Conservation (phyloP, 2,888 invertebrate genomes). For the Leptopterna dolabrata region DNA sequence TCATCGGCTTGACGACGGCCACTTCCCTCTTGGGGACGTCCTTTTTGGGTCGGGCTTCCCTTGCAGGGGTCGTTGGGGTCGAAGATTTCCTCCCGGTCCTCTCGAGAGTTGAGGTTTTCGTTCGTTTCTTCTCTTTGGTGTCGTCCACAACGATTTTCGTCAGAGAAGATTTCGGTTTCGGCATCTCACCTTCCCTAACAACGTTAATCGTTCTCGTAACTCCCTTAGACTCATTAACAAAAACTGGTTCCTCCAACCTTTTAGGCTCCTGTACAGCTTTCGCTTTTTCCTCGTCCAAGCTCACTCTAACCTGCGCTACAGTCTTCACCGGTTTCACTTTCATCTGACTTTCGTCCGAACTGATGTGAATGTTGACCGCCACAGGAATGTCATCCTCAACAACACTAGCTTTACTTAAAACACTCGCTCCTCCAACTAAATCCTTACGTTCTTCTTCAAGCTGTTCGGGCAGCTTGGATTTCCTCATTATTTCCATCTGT, state of each 20-base stretch:
- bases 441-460: not conserved
- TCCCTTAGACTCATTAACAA: not conserved
- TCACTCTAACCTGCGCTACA: conserved; percentile 51
- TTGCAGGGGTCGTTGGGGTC: not conserved
- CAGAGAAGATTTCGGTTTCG: conserved; percentile 31
- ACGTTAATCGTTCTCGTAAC: conserved; percentile 30
- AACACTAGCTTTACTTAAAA: not conserved
- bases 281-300: conserved; percentile 39
- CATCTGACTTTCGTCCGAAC: not conserved
- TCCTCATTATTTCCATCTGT: conserved; percentile 37
- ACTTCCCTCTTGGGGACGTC: conserved; percentile 14
- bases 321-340: conserved; percentile 40
- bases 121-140: conserved; percentile 2
- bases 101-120: not conserved
- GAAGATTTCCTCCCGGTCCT: not conserved
- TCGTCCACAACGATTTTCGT: conserved; percentile 31
- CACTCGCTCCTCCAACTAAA: not conserved
- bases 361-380: conserved; percentile 2
- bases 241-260: conserved; percentile 1
- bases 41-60: not conserved
- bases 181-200: not conserved
- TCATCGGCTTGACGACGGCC: conserved; percentile 40
- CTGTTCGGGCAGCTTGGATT: not conserved
- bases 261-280: conserved; percentile 16
- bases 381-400: not conserved